Conservation (phyloP, 2,113 vertebrate species). For the Scortum barcoo region DNA sequence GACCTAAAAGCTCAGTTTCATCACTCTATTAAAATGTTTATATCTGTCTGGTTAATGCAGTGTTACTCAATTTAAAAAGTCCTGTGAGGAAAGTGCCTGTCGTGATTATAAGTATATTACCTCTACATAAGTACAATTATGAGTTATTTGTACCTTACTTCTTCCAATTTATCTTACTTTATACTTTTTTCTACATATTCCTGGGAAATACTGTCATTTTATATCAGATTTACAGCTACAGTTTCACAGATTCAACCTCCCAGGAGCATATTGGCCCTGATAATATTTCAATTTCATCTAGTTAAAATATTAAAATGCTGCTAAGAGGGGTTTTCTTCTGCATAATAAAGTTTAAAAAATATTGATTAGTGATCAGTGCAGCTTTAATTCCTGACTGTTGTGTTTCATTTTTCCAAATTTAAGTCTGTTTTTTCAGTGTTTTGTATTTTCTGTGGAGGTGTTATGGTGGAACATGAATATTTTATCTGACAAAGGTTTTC, state of each 20-base stretch:
- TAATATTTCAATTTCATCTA: no score
- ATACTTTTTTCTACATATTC: not conserved
- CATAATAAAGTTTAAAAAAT: not conserved
- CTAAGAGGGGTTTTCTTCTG: not conserved
- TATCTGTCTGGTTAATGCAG: constrained; percentile 11
- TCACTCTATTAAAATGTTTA: constrained; percentile 10
- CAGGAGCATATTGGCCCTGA: no score
- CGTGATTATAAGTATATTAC: no score
- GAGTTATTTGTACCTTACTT: not conserved
- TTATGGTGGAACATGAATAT: not conserved
- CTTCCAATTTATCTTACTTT: not conserved
- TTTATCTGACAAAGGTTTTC: not conserved
- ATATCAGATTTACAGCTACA: not conserved
- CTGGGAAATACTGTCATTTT: not conserved
- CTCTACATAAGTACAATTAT: not conserved
- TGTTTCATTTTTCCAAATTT: not conserved
- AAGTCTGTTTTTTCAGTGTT: not conserved
- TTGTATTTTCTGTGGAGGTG: not conserved
- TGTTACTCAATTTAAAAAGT: not conserved
- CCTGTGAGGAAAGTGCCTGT: not conserved
- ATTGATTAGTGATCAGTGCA: not conserved
- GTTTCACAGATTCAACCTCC: no score
- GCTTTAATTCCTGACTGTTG: not conserved
- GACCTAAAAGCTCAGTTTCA: constrained; percentile 23
- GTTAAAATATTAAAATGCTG: no score